Conservation (phyloP, 2,113 vertebrate genomes). For the Chaetura pelagica region DNA sequence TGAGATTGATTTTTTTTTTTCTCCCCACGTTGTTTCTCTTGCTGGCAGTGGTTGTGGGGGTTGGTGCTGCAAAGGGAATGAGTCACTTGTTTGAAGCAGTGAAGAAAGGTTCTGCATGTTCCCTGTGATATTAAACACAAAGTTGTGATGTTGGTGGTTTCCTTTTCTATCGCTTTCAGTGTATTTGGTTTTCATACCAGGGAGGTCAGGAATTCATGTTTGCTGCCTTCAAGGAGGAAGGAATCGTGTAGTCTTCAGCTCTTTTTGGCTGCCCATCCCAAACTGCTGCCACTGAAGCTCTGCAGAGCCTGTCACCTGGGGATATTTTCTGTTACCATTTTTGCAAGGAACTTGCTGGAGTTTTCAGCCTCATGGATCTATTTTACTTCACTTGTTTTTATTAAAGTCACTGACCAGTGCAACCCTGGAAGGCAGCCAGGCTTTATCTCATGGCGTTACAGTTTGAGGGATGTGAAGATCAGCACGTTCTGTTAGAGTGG, state of each 20-base stretch:
- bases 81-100: constrained; percentile 11
- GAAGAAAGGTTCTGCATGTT: constrained; percentile 1
- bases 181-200: constrained; percentile 22
- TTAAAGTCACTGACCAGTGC: background rate
- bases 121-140: background rate
- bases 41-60: background rate
- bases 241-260: background rate
- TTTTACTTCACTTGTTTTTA: constrained; percentile 21
- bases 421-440: background rate
- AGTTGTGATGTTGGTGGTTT: constrained; percentile 34
- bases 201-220: constrained; percentile 35
- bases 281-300: background rate
- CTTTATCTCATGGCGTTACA: background rate
- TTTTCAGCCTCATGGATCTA: background rate
- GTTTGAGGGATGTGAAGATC: background rate
- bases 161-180: background rate
- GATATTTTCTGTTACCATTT: background rate
- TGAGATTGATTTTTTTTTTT: background rate
- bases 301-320: background rate
- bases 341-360: background rate
- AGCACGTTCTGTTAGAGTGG: rapidly evolving
- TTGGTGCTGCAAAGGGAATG: background rate
- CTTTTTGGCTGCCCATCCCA: background rate
- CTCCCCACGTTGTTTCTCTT: background rate
- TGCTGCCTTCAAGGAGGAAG: background rate